Evolutionary conservation across 2,888 invertebrate genomes (phyloP).

Genomic region (Neelides folsomi): DNA sequence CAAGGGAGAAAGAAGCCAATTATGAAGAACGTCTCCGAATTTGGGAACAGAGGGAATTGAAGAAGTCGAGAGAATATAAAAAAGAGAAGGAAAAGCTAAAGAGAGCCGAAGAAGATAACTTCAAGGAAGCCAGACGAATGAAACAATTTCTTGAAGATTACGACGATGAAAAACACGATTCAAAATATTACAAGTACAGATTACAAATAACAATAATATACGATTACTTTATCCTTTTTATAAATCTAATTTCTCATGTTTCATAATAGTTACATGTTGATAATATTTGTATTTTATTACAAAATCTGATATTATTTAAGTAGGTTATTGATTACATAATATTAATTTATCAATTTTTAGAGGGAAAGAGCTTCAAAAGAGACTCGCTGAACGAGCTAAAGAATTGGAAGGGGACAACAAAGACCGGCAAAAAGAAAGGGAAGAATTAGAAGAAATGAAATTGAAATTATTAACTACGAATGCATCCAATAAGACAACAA

Average conservation of each 20-base stretch:
- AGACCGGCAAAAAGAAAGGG: conserved; percentile 77
- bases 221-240: no score
- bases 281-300: not conserved
- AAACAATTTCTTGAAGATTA: conserved; percentile 99
- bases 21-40: conserved; percentile 58
- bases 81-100: conserved; percentile 74
- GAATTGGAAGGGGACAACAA: conserved; percentile 84
- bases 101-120: conserved; percentile 69
- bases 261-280: no score
- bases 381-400: conserved; percentile 80
- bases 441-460: conserved; percentile 72
- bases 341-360: conserved; percentile 36
- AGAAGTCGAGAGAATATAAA: conserved; percentile 80
- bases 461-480: conserved; percentile 46
- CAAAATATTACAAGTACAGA: conserved; percentile 92
- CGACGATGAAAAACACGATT: conserved; percentile 93
- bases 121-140: conserved; percentile 80
- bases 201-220: no score
- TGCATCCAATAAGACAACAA: conserved; percentile 35
- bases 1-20: conserved; percentile 88
- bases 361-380: conserved; percentile 73
- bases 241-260: no score
- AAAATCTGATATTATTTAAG: not conserved
- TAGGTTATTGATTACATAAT: not conserved
- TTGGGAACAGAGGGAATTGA: conserved; percentile 81